A percentile compares a stretch with the other conserved stretches of the same genome.
Evolutionary conservation across 2,113 vertebrate genomes (phyloP).

Genomic region (Tachysurus vachellii): DNA sequence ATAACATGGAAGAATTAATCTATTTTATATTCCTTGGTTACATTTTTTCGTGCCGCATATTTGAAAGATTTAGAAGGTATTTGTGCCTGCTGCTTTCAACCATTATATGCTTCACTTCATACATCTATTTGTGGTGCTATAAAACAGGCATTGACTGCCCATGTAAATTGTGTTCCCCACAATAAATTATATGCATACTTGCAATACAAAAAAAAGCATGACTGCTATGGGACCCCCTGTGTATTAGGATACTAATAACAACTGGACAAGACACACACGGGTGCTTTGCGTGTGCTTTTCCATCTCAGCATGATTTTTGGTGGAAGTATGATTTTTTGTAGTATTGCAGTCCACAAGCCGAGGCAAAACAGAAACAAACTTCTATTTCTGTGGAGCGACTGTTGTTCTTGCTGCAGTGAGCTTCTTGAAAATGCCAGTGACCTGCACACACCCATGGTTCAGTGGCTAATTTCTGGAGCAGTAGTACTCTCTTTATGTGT

Average conservation of each 20-base stretch:
- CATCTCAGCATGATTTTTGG: conserved; percentile 63
- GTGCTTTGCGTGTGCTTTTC: conserved; percentile 66
- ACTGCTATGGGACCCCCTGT: conserved; percentile 87
- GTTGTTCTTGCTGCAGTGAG: conserved; percentile 63
- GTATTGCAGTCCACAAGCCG: conserved; percentile 58
- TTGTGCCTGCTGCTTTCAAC: conserved; percentile 95
- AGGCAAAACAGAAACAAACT: conserved; percentile 50
- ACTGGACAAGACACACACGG: conserved; percentile 66
- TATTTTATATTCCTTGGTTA: conserved; percentile 99
- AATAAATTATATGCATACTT: conserved; percentile 99
- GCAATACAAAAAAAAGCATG: conserved; percentile 93
- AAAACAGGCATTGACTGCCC: conserved; percentile 99
- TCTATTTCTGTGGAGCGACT: conserved; percentile 58
- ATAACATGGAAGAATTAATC: conserved; percentile 96
- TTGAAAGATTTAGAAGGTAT: conserved; percentile 99
- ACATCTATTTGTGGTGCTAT: conserved; percentile 99
- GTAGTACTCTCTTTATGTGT: conserved; percentile 34
- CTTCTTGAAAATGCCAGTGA: conserved; percentile 67
- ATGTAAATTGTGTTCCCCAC: conserved; percentile 99
- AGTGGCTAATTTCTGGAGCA: conserved; percentile 63
- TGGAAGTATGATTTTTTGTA: conserved; percentile 63
- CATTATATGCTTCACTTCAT: conserved; percentile 99
- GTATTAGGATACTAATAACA: conserved; percentile 92
- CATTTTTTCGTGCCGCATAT: conserved; percentile 91
- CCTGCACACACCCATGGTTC: conserved; percentile 64